These are phyloP conservation scores for Cyclopterus lumpus DNA, from an alignment of 2,797 vertebrate species.

Conservation along the genomic window DNA sequence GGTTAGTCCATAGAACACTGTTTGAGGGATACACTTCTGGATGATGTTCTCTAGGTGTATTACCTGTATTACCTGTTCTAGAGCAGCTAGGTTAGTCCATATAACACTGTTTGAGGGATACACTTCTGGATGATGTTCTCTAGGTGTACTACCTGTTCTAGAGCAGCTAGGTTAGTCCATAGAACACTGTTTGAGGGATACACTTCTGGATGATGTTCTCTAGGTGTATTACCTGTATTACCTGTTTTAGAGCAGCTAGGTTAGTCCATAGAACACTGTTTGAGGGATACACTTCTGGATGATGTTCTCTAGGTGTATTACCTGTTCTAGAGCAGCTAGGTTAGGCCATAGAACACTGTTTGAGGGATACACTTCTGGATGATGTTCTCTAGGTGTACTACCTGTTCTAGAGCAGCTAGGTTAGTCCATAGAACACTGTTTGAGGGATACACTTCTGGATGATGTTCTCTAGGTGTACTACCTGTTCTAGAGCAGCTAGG, in stretches of 20 bases:
- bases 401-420: conserved; percentile 94
- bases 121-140: background rate
- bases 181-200: too few species aligned
- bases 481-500: too few species aligned
- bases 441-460: too few species aligned
- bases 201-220: background rate
- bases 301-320: background rate
- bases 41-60: background rate
- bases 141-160: background rate
- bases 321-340: too few species aligned
- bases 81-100: conserved; percentile 90
- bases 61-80: conserved; percentile 93
- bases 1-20: too few species aligned
- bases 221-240: conserved; percentile 77
- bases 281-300: too few species aligned
- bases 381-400: conserved; percentile 65
- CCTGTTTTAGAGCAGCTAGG: conserved; percentile 94
- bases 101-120: too few species aligned
- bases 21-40: too few species aligned
- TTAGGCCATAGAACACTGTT: too few species aligned
- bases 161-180: too few species aligned
- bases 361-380: too few species aligned
- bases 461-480: background rate
- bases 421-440: conserved; percentile 79
- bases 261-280: conserved; percentile 79